These are phyloP conservation scores for Acanthosepion lycidas DNA, from an alignment of 2,888 invertebrate species.

Conservation along the genomic window DNA sequence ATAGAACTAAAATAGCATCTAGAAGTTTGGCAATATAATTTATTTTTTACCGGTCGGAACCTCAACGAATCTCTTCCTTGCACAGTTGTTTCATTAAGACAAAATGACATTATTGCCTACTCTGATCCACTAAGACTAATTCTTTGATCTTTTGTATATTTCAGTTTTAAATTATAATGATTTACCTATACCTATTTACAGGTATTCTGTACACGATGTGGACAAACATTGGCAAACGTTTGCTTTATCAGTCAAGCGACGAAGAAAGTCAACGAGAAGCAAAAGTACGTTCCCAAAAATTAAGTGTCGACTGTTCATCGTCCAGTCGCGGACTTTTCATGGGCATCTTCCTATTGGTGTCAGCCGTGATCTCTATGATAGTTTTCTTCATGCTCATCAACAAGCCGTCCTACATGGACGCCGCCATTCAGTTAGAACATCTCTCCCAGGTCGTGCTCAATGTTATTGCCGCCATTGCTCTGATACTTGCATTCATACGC, in stretches of 20 bases:
- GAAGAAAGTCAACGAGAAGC: constrained; percentile 52
- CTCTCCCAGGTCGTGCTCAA: constrained; percentile 91
- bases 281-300: constrained; percentile 53
- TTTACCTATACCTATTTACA: constrained; percentile 53
- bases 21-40: no score
- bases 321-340: constrained; percentile 90
- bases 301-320: constrained; percentile 86
- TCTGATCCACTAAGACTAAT: no score
- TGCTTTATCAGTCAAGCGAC: constrained; percentile 46
- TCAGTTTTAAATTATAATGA: no score
- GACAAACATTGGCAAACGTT: constrained; percentile 81
- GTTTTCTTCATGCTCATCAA: constrained; percentile 93
- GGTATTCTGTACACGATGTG: constrained; percentile 96
- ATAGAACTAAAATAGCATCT: no score
- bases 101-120: no score
- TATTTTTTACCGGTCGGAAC: no score
- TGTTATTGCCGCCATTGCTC: constrained; percentile 89
- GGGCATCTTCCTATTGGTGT: constrained; percentile 80
- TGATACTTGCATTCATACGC: constrained; percentile 87
- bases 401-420: constrained; percentile 84
- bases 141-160: no score
- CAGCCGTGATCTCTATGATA: constrained; percentile 82
- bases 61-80: no score
- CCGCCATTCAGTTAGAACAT: constrained; percentile 92
- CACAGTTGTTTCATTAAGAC: no score